phyloP scores from a whole-genome alignment of 2,113 vertebrate species.

The Indicator maculatus region DNA sequence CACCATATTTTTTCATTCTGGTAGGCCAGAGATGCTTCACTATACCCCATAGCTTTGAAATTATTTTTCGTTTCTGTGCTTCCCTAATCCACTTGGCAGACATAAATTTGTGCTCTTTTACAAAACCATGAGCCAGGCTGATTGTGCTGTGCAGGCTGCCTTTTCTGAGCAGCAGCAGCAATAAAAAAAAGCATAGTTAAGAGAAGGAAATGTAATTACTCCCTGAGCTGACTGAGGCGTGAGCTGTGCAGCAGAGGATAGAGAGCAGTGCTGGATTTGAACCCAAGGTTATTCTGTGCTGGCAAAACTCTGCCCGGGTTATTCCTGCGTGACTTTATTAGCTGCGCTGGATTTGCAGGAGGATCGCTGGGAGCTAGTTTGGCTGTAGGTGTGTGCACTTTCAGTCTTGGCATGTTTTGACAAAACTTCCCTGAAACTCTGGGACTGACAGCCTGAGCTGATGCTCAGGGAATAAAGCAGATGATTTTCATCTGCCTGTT shows the following conservation, averaged over 20 bases:
- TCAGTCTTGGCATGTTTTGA: not conserved
- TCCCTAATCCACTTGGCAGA: not conserved
- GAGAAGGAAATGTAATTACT: not conserved
- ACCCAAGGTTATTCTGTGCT: not conserved
- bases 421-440: not conserved
- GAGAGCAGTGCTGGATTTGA: accelerated
- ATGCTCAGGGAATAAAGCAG: not conserved
- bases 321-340: not conserved
- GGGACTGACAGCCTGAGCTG: not conserved
- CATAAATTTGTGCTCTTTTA: not conserved
- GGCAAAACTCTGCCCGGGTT: not conserved
- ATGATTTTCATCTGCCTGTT: not conserved
- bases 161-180: not conserved
- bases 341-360: not conserved
- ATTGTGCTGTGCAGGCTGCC: not conserved
- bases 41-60: not conserved
- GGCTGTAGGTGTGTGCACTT: not conserved
- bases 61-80: not conserved
- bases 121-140: not conserved
- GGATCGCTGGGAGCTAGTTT: not conserved
- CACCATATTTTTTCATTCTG: not conserved
- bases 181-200: not conserved
- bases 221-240: not conserved
- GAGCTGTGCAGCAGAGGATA: not conserved
- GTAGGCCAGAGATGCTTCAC: not conserved